Evolutionary conservation across 2,888 invertebrate species (phyloP), one percentile per base, ranked within the genome.

Genomic region (Nomada hirtipes): DNA sequence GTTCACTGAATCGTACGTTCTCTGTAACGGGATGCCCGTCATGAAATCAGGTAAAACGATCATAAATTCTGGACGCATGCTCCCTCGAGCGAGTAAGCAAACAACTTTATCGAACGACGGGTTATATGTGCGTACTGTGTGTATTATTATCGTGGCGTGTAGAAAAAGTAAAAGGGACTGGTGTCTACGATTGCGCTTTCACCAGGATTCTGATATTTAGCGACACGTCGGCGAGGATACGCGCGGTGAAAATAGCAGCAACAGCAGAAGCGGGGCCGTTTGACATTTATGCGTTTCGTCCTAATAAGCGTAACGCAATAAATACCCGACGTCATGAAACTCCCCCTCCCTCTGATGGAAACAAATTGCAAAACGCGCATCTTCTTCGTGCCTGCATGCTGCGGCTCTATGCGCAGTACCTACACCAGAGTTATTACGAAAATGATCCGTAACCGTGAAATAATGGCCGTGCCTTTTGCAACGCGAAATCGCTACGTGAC

Each of bases 251-350:
- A 83, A 82, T 74, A 75, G 26, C 71, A 2, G n/a, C 42, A 4
- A 18, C 47, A 26, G 52, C 50, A 29, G 13, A 23, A n/a, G 0
- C 18, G 47, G 47, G 29, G 61, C 11, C 64, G 74, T 63, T 72
- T 83, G 83, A 83, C 83, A 83, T 83, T 82, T 83, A 83, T 59
- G 79, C 79, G 75, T 76, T 75, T 72, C 83, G 70, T 76, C 55
- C 71, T 79, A 79, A 72, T 75, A 67, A 83, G 72, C 83, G 74
- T 76, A 79, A 83, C 79, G 82, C 83, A 65, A 83, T 79, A 73
- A 79, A 82, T 75, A 75, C 52, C 55, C 23, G 61, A 23, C 59
- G 13, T 52, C 11, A 60, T 44, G 55, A 65, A 55, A 69, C 61
- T 29, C 47, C 36, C 36, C 36, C 36, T 36, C 36, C 36, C 4